These are phyloP conservation scores for Eilema depressum DNA, from an alignment of 2,888 invertebrate genomes.

Conservation along the genomic window DNA sequence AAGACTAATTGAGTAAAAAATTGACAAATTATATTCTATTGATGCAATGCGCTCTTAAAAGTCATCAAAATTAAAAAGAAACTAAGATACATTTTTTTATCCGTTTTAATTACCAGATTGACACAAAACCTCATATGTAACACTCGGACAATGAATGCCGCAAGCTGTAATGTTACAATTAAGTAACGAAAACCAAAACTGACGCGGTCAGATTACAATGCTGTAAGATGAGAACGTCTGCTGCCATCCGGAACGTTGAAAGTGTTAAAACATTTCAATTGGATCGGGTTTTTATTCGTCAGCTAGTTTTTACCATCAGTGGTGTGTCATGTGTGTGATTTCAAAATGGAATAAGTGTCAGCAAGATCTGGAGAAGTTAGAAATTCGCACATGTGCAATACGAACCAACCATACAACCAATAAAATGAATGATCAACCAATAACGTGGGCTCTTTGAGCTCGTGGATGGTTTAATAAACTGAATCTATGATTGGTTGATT, in stretches of 20 bases:
- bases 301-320: conserved; percentile 38
- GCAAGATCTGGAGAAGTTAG: neutral
- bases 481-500: too few species aligned
- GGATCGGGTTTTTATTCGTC: conserved; percentile 53
- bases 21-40: neutral
- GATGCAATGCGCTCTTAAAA: neutral
- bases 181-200: conserved; percentile 64
- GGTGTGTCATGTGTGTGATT: conserved; percentile 38
- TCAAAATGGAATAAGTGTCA: neutral
- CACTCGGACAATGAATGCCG: conserved; percentile 30
- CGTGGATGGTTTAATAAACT: too few species aligned
- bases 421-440: too few species aligned
- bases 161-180: conserved; percentile 53
- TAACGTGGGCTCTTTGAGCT: too few species aligned
- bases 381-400: neutral
- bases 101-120: neutral
- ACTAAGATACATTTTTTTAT: neutral
- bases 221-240: conserved; percentile 59
- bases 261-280: conserved; percentile 58
- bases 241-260: conserved; percentile 60
- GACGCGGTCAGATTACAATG: conserved; percentile 58
- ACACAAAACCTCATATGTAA: conserved; percentile 23
- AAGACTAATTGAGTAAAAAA: too few species aligned
- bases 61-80: neutral
- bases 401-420: too few species aligned